phyloP scores from a whole-genome alignment of 1,140 invertebrate genomes.

The Heliconius himera region DNA sequence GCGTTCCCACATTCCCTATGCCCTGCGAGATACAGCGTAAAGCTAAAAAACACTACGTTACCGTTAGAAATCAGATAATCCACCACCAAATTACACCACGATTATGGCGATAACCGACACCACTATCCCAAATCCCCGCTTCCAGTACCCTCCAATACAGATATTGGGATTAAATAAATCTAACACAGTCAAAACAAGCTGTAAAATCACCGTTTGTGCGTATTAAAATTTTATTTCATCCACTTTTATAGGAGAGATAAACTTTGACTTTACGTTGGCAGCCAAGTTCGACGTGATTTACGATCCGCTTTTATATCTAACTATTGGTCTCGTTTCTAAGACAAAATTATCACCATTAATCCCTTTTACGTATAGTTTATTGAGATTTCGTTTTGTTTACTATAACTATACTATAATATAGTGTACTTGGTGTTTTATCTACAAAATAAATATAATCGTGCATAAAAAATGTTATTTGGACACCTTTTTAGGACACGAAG shows the following conservation, averaged over 20 bases:
- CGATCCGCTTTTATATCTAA: neutral
- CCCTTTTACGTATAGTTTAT: slow-evolving; percentile 8
- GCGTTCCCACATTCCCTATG: too few relatives aligned
- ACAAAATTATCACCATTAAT: slow-evolving; percentile 13
- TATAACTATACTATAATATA: neutral
- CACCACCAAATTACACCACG: neutral
- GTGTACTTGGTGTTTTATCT: neutral
- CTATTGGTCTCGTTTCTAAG: slow-evolving; percentile 11
- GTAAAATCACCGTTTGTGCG: slow-evolving; percentile 17
- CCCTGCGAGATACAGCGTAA: too few relatives aligned
- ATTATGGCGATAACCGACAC: neutral
- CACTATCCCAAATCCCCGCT: too few relatives aligned
- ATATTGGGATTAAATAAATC: slow-evolving; percentile 8
- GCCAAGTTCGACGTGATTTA: slow-evolving; percentile 12
- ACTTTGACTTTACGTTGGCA: slow-evolving; percentile 5
- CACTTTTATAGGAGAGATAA: slow-evolving; percentile 17
- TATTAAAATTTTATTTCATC: slow-evolving; percentile 21
- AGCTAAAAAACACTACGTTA: too few relatives aligned
- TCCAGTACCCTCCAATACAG: neutral
- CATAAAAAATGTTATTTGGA: too few relatives aligned
- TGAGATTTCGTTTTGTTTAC: neutral
- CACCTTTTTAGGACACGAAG: neutral
- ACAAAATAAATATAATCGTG: neutral
- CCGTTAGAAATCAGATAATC: neutral
- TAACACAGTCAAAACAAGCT: slow-evolving; percentile 19